These are phyloP conservation scores for Bovichtus variegatus DNA, from an alignment of 2,797 vertebrate genomes.

Conservation along the genomic window DNA sequence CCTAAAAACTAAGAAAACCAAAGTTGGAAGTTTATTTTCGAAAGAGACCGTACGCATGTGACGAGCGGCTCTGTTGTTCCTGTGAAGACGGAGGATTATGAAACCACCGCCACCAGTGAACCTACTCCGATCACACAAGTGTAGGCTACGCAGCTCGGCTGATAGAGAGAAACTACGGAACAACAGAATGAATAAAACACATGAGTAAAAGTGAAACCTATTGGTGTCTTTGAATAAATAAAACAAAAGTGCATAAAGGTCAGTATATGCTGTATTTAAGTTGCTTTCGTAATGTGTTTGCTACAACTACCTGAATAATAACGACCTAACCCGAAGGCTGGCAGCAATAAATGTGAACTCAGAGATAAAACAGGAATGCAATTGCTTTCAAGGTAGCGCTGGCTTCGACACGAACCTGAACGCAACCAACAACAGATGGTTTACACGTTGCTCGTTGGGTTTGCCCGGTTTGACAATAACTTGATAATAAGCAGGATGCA, in stretches of 20 bases:
- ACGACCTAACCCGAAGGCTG: background rate
- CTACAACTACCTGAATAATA: conserved; percentile 32
- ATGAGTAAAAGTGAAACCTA: conserved; percentile 19
- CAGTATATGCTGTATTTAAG: background rate
- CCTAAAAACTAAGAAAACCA: too few species aligned
- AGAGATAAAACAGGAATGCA: background rate
- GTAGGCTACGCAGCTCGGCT: background rate
- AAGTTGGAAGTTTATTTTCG: too few species aligned
- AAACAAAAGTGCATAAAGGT: conserved; percentile 17
- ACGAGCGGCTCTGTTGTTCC: too few species aligned
- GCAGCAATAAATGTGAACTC: conserved; percentile 4
- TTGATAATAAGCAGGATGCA: background rate
- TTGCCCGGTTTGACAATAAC: background rate
- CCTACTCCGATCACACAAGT: background rate
- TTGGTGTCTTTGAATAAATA: conserved; percentile 36
- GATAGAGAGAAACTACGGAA: conserved; percentile 12
- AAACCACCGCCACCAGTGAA: background rate
- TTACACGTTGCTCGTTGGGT: background rate
- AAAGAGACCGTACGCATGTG: too few species aligned
- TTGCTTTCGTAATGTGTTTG: background rate
- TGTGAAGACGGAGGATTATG: too few species aligned
- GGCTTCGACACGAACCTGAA: background rate
- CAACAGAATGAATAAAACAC: conserved; percentile 55
- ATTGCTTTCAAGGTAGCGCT: background rate
- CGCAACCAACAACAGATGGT: background rate